Conservation (phyloP, 1,140 invertebrate species). For the Drosophila ohnishii region DNA sequence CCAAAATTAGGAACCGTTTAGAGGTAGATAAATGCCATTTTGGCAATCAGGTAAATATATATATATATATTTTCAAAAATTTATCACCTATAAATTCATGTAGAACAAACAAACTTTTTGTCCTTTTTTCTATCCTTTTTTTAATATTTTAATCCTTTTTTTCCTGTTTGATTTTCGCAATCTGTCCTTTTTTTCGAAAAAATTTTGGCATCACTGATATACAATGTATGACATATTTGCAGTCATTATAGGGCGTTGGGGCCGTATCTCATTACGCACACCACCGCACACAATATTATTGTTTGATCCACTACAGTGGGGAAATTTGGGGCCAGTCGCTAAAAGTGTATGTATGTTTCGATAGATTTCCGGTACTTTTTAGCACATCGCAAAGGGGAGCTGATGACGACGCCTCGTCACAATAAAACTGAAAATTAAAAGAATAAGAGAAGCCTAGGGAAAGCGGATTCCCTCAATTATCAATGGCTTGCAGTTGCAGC, state of each 20-base stretch:
- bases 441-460: neutral
- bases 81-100: too few relatives aligned
- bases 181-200: too few relatives aligned
- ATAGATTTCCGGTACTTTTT: conserved; percentile 8
- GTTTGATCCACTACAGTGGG: neutral
- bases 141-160: too few relatives aligned
- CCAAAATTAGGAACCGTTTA: too few relatives aligned
- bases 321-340: neutral
- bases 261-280: neutral
- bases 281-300: neutral
- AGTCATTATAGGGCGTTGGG: conserved; percentile 10
- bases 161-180: too few relatives aligned
- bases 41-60: too few relatives aligned
- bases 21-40: too few relatives aligned
- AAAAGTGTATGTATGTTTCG: neutral
- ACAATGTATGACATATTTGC: neutral
- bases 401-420: conserved; percentile 12
- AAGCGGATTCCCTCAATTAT: conserved; percentile 1
- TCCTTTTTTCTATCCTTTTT: too few relatives aligned
- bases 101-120: too few relatives aligned
- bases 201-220: too few relatives aligned
- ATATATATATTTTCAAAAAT: too few relatives aligned
- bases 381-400: conserved; percentile 7
- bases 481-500: conserved; percentile 50
- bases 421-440: conserved; percentile 1